Conservation (phyloP, 2,797 vertebrate genomes). For the Champsocephalus gunnari region DNA sequence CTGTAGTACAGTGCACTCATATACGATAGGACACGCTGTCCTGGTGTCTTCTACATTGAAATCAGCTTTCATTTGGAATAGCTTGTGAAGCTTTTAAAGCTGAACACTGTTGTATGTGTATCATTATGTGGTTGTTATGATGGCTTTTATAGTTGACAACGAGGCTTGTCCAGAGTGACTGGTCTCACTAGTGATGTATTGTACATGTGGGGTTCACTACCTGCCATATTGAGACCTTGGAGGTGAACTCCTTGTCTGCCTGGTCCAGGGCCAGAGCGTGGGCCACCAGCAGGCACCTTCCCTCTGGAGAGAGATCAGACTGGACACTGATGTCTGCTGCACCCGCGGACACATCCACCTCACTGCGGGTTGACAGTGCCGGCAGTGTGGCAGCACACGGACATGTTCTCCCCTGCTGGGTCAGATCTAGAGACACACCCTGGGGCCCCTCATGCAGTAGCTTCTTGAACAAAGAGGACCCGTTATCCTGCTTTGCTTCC, state of each 20-base stretch:
- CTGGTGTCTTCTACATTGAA: too few species aligned
- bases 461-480: slow-evolving; percentile 66
- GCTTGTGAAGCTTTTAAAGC: too few species aligned
- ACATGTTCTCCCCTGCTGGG: slow-evolving; percentile 50
- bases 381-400: slow-evolving; percentile 30
- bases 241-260: slow-evolving; percentile 82
- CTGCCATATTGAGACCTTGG: slow-evolving; percentile 92
- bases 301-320: slow-evolving; percentile 85
- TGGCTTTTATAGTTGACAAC: too few species aligned
- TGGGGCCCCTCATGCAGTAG: slow-evolving; percentile 81
- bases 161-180: too few species aligned
- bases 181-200: too few species aligned
- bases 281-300: slow-evolving; percentile 87
- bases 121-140: too few species aligned
- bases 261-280: slow-evolving; percentile 89
- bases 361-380: slow-evolving; percentile 7
- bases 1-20: too few species aligned
- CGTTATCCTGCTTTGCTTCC: slow-evolving; percentile 56
- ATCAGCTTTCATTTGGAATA: too few species aligned
- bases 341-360: neutral
- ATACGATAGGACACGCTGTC: too few species aligned
- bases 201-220: slow-evolving; percentile 74
- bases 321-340: slow-evolving; percentile 71
- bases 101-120: too few species aligned
- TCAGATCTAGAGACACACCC: slow-evolving; percentile 85